Percentiles rank a stretch among this genome's conserved stretches.
Conservation (phyloP, 2,888 invertebrate species). For the Amphipoea lucens region DNA sequence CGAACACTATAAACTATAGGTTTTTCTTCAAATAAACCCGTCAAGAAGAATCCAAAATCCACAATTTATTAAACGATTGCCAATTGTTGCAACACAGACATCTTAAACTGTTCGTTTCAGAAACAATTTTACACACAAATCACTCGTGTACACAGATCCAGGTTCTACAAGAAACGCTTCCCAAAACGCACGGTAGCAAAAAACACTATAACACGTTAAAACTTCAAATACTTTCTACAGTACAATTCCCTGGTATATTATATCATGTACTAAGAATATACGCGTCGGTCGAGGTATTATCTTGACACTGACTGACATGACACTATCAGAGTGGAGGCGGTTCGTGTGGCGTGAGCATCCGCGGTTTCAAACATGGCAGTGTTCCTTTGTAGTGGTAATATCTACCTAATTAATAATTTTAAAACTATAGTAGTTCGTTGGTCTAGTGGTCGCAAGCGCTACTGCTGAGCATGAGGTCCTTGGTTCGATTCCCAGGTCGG, state of each 20-base stretch:
- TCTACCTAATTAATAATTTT: background rate
- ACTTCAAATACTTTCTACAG: conserved; percentile 6
- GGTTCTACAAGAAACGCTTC: background rate
- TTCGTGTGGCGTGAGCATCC: conserved; percentile 35
- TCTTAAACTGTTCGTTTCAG: background rate
- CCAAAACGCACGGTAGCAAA: background rate
- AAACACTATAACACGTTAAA: background rate
- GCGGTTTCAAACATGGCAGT: background rate
- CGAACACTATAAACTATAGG: background rate
- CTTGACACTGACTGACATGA: conserved; percentile 72
- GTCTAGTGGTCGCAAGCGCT: background rate
- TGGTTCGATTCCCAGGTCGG: background rate
- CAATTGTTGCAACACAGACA: background rate
- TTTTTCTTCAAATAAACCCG: background rate
- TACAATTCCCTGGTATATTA: background rate
- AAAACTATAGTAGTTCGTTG: background rate
- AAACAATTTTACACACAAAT: background rate
- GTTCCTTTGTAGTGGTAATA: conserved; percentile 1
- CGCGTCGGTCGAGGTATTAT: conserved; percentile 61
- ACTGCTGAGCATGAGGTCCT: background rate
- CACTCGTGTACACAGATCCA: background rate
- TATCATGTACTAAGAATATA: conserved; percentile 24
- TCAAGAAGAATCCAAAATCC: background rate
- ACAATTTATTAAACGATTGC: too few relatives aligned
- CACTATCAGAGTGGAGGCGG: conserved; percentile 55